Conservation (phyloP, 2,797 vertebrate genomes). For the Bufotes viridis region DNA sequence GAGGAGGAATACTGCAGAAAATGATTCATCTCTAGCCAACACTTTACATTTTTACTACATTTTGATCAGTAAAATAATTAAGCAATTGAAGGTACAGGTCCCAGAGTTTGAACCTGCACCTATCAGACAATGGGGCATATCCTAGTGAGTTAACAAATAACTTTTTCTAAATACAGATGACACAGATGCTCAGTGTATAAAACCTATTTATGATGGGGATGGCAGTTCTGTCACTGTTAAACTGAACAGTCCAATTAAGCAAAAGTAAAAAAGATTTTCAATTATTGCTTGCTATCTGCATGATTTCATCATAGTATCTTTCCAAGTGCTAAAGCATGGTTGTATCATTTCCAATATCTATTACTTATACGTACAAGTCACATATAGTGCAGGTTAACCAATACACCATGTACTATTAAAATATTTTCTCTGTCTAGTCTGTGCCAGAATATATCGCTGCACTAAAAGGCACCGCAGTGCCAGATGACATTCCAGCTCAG, state of each 20-base stretch:
- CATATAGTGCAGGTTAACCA: constrained; percentile 47
- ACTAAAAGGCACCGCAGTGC: constrained; percentile 41
- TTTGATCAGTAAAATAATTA: too few species aligned
- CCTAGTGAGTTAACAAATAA: background rate
- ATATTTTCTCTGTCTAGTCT: constrained; percentile 20
- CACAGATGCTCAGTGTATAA: background rate
- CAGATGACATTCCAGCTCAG: constrained; percentile 44
- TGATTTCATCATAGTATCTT: constrained; percentile 22
- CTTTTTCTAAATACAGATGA: background rate
- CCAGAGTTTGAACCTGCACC: too few species aligned
- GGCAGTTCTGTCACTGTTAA: background rate
- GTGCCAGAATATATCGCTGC: constrained; percentile 44
- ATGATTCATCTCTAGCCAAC: too few species aligned
- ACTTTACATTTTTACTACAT: too few species aligned
- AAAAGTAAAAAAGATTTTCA: background rate
- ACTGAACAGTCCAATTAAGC: background rate
- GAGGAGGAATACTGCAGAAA: too few species aligned
- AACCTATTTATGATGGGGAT: background rate
- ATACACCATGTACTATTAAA: constrained; percentile 51
- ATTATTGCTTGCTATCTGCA: constrained; percentile 34
- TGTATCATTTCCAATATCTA: constrained; percentile 42
- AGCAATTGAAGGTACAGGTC: too few species aligned
- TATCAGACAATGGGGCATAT: too few species aligned
- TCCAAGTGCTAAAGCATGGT: constrained; percentile 40
- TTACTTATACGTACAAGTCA: constrained; percentile 52